Evolutionary conservation across 1,140 invertebrate species (phyloP), one percentile per base, ranked within the genome.

Genomic region (Marisa cornuarietis): DNA sequence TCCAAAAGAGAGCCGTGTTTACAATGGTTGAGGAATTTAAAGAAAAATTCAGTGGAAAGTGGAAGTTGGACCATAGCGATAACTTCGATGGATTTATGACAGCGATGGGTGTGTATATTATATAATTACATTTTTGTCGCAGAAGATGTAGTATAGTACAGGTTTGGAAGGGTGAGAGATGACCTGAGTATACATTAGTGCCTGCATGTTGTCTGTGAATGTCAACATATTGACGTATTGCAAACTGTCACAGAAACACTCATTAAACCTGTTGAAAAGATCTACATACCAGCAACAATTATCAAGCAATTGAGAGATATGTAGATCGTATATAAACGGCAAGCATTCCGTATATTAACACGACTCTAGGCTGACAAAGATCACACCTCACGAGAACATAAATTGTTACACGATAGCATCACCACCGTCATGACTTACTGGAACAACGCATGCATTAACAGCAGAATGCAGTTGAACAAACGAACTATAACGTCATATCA

Each of bases 41-140:
- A 42, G 76, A 80, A 42, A 87, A 84, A 66, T 83, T 87, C 80
- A 81, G 31, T n/a, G 87, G 87, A 61, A 81, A 79, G 74, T 87
- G 87, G 87, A 87, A 87, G 62, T 62, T 87, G 18, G 84, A 87
- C 61, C 79, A 83, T 71, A 87, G 85, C 78, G 87, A 87, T 83
- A 85, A 85, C 65, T 87, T 87, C 63, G 85, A 87, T 20, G 85
- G 82, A 69, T 87, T 87, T 65, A 76, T 87, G 49, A 71, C 79
- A 61, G 85, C 83, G 82, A 79, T 87, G 42, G 87, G 87, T 88
- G 82, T 81, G 80, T 68, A 18, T 26, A 51, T 65, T 74, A 13
- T n/a, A 31, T n/a, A 11, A 8, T n/a, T n/a, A 68, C 6, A n/a
- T 3, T 6, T 24, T 24, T 68, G 31, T 42, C 31, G 31, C 31